These are phyloP conservation scores for Plebejus anna DNA, from an alignment of 2,888 invertebrate genomes.

Conservation along the genomic window DNA sequence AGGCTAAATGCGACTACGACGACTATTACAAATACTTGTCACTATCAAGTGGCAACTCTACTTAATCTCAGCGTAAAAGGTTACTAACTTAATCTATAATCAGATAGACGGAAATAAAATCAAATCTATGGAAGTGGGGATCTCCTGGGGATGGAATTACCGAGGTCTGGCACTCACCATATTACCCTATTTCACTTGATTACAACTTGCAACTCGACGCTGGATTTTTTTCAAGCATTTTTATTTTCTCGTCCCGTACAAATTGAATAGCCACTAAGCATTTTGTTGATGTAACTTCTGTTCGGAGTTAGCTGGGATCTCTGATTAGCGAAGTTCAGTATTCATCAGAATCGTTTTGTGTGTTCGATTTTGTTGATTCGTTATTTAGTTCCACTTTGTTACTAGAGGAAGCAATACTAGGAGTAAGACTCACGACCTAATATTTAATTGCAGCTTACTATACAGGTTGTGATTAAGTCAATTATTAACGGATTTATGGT, in stretches of 20 bases:
- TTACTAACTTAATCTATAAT: constrained; percentile 18
- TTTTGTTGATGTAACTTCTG: constrained; percentile 16
- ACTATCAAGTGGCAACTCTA: neutral
- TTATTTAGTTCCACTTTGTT: neutral
- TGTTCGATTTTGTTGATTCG: neutral
- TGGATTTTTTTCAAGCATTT: constrained; percentile 22
- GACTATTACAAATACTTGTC: neutral
- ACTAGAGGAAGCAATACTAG: neutral
- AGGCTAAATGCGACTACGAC: too few relatives aligned
- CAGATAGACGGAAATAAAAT: constrained; percentile 38
- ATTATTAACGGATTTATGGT: neutral
- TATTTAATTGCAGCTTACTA: neutral
- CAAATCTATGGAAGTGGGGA: constrained; percentile 44
- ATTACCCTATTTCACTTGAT: constrained; percentile 46
- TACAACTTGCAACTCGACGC: constrained; percentile 37
- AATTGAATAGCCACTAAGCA: constrained; percentile 28
- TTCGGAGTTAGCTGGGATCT: neutral
- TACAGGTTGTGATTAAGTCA: neutral
- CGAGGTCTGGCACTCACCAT: constrained; percentile 47
- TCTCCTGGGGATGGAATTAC: constrained; percentile 46
- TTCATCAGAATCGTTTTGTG: constrained; percentile 1
- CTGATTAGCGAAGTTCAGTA: constrained; percentile 4
- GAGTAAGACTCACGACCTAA: neutral
- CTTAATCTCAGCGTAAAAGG: constrained; percentile 8
- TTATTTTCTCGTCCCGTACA: constrained; percentile 14